phyloP scores from a whole-genome alignment of 64 coral and sea anemone species.

The Montipora cactus region DNA sequence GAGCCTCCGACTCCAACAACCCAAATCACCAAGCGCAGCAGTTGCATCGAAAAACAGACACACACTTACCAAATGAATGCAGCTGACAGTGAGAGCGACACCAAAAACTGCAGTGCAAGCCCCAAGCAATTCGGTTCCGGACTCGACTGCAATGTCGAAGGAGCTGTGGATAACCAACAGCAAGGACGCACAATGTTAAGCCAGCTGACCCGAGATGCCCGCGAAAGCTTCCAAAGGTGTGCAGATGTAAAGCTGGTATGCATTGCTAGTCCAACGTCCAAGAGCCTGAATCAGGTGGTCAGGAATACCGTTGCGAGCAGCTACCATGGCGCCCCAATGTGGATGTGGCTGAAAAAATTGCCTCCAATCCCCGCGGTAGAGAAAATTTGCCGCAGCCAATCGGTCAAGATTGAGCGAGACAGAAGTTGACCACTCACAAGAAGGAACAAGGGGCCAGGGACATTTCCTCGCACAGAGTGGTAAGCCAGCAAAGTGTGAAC shows the following conservation, averaged over 20 bases:
- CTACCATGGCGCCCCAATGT: too few relatives aligned
- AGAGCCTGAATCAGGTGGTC: too few relatives aligned
- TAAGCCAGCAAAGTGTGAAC: conserved; percentile 4
- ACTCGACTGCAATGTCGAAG: too few relatives aligned
- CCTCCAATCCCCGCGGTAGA: neutral
- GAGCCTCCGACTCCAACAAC: conserved; percentile 13
- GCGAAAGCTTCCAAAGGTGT: too few relatives aligned
- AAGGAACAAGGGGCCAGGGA: neutral
- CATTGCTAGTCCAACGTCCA: too few relatives aligned
- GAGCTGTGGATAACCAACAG: too few relatives aligned
- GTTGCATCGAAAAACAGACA: neutral
- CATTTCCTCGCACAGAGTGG: neutral
- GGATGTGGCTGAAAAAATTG: too few relatives aligned
- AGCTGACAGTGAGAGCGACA: neutral
- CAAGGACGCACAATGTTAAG: too few relatives aligned
- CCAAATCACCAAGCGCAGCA: conserved; percentile 4
- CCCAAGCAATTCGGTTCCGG: neutral
- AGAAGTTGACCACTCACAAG: conserved; percentile 5
- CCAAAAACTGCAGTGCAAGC: conserved; percentile 1
- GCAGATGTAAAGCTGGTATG: too few relatives aligned
- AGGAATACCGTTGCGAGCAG: too few relatives aligned
- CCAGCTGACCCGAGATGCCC: too few relatives aligned
- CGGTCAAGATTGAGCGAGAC: neutral
- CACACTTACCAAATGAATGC: neutral
- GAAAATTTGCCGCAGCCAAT: conserved; percentile 29